Percentiles rank a stretch among this genome's conserved stretches.
phyloP scores from a whole-genome alignment of 2,113 vertebrate species.

The Paramormyrops kingsleyae region DNA sequence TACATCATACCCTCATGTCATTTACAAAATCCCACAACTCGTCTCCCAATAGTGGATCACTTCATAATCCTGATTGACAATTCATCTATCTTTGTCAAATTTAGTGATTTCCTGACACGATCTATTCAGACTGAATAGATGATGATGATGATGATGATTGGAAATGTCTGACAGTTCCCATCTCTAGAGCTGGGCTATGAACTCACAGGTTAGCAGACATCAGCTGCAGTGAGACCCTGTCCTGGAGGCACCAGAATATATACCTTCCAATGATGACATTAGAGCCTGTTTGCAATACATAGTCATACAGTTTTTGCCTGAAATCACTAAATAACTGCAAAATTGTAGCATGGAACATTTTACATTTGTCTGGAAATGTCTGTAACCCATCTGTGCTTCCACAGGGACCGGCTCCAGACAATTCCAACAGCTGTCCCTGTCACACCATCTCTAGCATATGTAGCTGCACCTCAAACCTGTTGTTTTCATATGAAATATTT shows the following conservation, averaged over 20 bases:
- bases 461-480: neutral
- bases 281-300: neutral
- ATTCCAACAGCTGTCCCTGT: neutral
- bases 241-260: neutral
- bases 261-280: neutral
- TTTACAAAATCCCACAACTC: neutral
- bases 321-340: neutral
- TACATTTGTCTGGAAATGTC: neutral
- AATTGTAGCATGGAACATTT: neutral
- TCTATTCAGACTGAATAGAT: neutral
- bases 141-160: neutral
- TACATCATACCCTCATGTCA: neutral
- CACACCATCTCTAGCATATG: neutral
- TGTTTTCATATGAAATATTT: neutral
- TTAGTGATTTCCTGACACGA: neutral
- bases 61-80: neutral
- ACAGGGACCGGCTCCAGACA: neutral
- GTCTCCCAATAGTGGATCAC: neutral
- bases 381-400: neutral
- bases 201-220: neutral
- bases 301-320: neutral
- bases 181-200: neutral
- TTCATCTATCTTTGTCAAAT: neutral
- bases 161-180: neutral
- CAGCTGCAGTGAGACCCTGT: neutral